These are phyloP conservation scores for Hybos culiciformis DNA, from an alignment of 2,888 invertebrate species.

Conservation along the genomic window DNA sequence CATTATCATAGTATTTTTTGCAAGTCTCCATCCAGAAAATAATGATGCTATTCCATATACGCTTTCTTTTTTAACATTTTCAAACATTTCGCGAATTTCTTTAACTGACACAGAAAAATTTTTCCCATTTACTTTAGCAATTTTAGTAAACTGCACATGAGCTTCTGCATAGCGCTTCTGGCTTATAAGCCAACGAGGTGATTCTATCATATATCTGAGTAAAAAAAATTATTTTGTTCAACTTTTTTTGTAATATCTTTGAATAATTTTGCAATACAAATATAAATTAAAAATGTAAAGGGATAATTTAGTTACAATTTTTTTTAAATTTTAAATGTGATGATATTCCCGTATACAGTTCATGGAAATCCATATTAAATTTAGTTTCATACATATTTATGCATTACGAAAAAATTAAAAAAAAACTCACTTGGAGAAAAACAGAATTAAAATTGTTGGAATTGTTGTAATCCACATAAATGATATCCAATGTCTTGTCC, in stretches of 20 bases:
- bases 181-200: slow-evolving; percentile 49
- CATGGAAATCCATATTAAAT: too few relatives aligned
- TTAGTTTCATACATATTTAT: too few relatives aligned
- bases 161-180: slow-evolving; percentile 39
- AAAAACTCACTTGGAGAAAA: slow-evolving; percentile 36
- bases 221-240: neutral
- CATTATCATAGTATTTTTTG: slow-evolving; percentile 41
- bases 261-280: too few relatives aligned
- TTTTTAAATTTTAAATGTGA: too few relatives aligned
- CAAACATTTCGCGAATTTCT: slow-evolving; percentile 36
- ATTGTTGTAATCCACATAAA: slow-evolving; percentile 38
- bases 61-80: slow-evolving; percentile 18
- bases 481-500: slow-evolving; percentile 36
- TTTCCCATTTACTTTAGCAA: slow-evolving; percentile 42
- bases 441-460: slow-evolving; percentile 35
- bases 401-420: neutral
- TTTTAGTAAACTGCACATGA: slow-evolving; percentile 38
- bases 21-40: slow-evolving; percentile 42
- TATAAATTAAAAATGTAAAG: too few relatives aligned
- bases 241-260: too few relatives aligned
- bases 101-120: slow-evolving; percentile 31
- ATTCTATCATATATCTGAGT: slow-evolving; percentile 46
- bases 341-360: too few relatives aligned
- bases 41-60: slow-evolving; percentile 42
- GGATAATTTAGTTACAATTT: too few relatives aligned